Base-by-base conservation (phyloP, 2,888 invertebrate species). In the Eulithis prunata region DNA sequence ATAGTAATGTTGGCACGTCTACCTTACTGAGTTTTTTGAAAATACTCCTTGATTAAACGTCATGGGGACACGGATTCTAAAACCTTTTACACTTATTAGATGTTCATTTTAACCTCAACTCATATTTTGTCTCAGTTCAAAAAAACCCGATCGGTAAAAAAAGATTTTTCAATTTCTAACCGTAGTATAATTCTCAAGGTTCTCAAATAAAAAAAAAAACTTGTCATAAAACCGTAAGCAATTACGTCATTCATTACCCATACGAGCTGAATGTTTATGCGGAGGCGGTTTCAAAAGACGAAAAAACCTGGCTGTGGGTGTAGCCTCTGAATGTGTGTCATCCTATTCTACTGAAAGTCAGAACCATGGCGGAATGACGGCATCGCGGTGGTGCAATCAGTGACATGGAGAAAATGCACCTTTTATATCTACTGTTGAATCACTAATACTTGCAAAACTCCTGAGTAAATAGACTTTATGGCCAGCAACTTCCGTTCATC, bases 261-360 rank as follows among this genome's bases (percentile, higher is more conserved):
- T 53, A 63, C 47, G 13, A 56, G 46, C 52, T 57, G 46, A 58
- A 61, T 54, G n/a, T 52, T 58, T 36, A 14, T 36, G 46, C 51
- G 12, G 32, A 51, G 62, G 41, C n/a, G 21, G 47, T 28, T 54
- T 66, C 46, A 7, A 66, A 77, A 75, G 77, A 74, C 73, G 77
- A 74, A 79, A 77, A 73, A 63, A 69, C 49, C 57, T 12, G 21
- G 49, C 3, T 49, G 5, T 49, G 14, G 62, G 41, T 46, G 43
- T 54, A 58, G 21, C 49, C 57, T 28, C 10, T 58, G 76, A 88
- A 89, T 86, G 83, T 88, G 72, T 89, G 89, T 87, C 90, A 88
- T 83, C 73, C 80, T 78, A 82, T 84, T 82, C 81, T 78, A 74
- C 70, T 83, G 78, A 86, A 85, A 66, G 66, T 62, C 54, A 47